phyloP scores from a whole-genome alignment of 1,140 invertebrate species.

The Cydia amplana region DNA sequence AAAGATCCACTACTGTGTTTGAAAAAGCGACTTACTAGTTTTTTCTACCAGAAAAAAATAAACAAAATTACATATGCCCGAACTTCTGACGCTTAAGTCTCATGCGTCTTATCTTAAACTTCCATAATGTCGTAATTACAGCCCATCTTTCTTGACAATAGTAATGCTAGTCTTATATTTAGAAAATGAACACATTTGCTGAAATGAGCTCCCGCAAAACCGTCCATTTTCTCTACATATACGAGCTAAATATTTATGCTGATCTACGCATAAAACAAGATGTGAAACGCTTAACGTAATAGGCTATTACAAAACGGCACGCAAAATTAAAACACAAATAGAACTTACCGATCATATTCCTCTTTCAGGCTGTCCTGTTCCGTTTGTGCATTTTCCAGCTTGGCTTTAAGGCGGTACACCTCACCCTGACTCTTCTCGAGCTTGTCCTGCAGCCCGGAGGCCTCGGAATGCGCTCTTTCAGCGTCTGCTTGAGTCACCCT shows the following conservation, averaged over 20 bases:
- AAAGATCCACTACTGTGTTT: too few relatives aligned
- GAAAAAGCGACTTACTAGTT: too few relatives aligned
- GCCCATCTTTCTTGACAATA: not conserved
- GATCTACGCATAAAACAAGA: not conserved
- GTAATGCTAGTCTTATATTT: not conserved
- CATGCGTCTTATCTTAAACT: not conserved
- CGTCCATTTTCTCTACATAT: not conserved
- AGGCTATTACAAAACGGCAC: not conserved
- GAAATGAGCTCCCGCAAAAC: not conserved
- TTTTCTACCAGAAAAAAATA: too few relatives aligned
- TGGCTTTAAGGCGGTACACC: slow-evolving; percentile 95
- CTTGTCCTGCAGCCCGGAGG: slow-evolving; percentile 93
- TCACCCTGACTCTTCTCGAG: slow-evolving; percentile 96
- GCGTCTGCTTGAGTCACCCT: slow-evolving; percentile 92
- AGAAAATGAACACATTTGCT: slow-evolving; percentile 5
- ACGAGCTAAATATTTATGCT: not conserved
- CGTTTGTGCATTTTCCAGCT: slow-evolving; percentile 95
- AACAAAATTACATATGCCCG: too few relatives aligned
- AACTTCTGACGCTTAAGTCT: not conserved
- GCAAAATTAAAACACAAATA: not conserved
- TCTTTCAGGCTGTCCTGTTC: slow-evolving; percentile 95
- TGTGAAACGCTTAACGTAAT: not conserved
- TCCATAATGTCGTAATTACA: not conserved
- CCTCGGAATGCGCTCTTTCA: slow-evolving; percentile 90
- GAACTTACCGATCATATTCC: slow-evolving; percentile 88